phyloP scores from a whole-genome alignment of 2,888 invertebrate genomes.

The Panorpa germanica region DNA sequence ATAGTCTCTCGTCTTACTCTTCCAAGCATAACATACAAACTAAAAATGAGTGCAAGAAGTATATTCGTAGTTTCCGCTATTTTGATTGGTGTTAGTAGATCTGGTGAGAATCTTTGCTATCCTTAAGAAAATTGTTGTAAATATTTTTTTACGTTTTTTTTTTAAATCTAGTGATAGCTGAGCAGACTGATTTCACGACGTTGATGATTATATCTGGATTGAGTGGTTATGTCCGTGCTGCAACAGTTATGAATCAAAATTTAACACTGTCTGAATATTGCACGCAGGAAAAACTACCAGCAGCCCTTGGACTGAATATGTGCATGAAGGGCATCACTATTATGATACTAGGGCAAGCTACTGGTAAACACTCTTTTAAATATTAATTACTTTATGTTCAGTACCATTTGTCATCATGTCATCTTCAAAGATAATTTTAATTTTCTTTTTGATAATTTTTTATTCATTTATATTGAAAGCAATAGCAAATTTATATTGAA shows the following conservation, averaged over 20 bases:
- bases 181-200: slow-evolving; percentile 30
- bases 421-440: too few species aligned
- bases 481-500: too few species aligned
- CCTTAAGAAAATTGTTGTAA: slow-evolving; percentile 1
- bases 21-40: slow-evolving; percentile 40
- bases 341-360: slow-evolving; percentile 39
- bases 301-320: slow-evolving; percentile 55
- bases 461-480: too few species aligned
- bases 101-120: slow-evolving; percentile 27
- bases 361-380: slow-evolving; percentile 15
- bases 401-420: slow-evolving; percentile 5
- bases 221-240: slow-evolving; percentile 51
- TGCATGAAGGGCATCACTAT: slow-evolving; percentile 48
- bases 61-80: slow-evolving; percentile 41
- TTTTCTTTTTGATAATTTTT: too few species aligned
- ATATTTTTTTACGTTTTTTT: slow-evolving; percentile 9
- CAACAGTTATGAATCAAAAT: slow-evolving; percentile 53
- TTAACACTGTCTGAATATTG: slow-evolving; percentile 47
- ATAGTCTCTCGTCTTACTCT: slow-evolving; percentile 42
- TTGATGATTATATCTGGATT: slow-evolving; percentile 35
- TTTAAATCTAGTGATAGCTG: slow-evolving; percentile 34
- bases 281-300: slow-evolving; percentile 35
- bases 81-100: slow-evolving; percentile 33
- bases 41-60: slow-evolving; percentile 36
- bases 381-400: slow-evolving; percentile 8